phyloP scores from a whole-genome alignment of 2,113 vertebrate species.

The Meriones unguiculatus region DNA sequence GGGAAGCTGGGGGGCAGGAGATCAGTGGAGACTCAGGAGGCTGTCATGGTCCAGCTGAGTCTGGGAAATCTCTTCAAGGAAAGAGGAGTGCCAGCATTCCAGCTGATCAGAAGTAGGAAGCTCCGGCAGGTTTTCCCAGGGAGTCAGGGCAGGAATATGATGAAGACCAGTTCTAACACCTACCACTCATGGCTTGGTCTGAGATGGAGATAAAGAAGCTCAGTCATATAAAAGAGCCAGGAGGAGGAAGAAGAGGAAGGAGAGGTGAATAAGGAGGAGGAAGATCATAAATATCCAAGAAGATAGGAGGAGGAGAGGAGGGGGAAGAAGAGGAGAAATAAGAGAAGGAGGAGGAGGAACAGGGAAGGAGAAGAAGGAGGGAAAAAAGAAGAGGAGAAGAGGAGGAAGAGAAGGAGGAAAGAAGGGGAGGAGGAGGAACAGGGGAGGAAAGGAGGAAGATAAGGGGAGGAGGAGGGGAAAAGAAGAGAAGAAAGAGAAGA shows the following conservation, averaged over 20 bases:
- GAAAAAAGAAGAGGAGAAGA: not conserved
- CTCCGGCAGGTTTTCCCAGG: not conserved
- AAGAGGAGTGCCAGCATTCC: not conserved
- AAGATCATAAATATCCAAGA: too few relatives aligned
- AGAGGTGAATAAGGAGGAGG: not conserved
- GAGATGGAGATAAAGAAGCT: not conserved
- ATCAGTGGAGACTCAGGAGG: not conserved
- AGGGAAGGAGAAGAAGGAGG: not conserved
- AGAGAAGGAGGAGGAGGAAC: not conserved
- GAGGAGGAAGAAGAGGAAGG: not conserved
- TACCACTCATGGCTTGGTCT: not conserved
- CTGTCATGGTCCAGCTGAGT: not conserved
- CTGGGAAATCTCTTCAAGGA: not conserved
- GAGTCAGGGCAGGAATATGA: not conserved
- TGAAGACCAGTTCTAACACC: not conserved
- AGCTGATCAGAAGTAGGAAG: not conserved
- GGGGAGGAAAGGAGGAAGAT: not conserved
- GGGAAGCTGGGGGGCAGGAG: not conserved
- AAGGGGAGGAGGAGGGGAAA: too few relatives aligned
- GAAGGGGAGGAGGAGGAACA: not conserved
- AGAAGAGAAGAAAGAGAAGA: too few relatives aligned
- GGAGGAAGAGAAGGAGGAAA: not conserved
- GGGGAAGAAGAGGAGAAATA: too few relatives aligned
- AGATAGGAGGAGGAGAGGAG: too few relatives aligned
- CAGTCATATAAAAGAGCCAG: not conserved